phyloP scores from a whole-genome alignment of 2,797 vertebrate species.

The Sylvia borin region DNA sequence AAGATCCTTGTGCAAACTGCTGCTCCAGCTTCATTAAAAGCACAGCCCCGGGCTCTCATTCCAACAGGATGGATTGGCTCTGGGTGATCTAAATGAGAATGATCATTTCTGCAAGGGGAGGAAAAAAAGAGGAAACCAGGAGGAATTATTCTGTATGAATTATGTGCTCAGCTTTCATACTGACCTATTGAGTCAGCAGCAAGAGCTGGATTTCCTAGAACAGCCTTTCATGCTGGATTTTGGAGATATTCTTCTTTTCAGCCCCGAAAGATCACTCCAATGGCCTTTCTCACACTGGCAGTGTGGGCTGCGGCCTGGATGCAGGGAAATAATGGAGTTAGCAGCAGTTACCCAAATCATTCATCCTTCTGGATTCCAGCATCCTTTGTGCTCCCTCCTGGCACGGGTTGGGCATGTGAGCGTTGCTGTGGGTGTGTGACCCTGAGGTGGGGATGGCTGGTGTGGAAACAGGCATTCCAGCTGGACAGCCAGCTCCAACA shows the following conservation, averaged over 20 bases:
- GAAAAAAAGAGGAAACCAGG: neutral
- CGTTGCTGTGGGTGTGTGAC: fast-evolving
- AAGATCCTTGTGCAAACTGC: conserved; percentile 16
- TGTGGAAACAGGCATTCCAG: neutral
- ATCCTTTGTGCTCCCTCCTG: neutral
- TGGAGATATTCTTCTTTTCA: conserved; percentile 23
- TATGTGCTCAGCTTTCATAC: conserved; percentile 14
- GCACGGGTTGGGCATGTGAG: neutral
- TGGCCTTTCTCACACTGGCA: neutral
- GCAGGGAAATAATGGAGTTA: neutral
- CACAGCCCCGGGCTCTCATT: neutral
- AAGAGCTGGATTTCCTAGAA: conserved; percentile 14
- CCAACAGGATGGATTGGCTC: neutral
- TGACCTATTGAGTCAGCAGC: neutral
- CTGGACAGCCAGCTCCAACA: neutral
- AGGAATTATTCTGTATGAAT: conserved; percentile 30
- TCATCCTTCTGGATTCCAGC: neutral
- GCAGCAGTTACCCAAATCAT: neutral
- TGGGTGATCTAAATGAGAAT: conserved; percentile 30
- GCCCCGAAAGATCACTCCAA: neutral
- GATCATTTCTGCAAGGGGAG: neutral
- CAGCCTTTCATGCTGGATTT: conserved; percentile 50
- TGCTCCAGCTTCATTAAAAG: conserved; percentile 46
- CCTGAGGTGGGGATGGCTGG: neutral
- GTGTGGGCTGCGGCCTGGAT: neutral